Conservation (phyloP, 2,797 vertebrate species). For the Channallabes apus region DNA sequence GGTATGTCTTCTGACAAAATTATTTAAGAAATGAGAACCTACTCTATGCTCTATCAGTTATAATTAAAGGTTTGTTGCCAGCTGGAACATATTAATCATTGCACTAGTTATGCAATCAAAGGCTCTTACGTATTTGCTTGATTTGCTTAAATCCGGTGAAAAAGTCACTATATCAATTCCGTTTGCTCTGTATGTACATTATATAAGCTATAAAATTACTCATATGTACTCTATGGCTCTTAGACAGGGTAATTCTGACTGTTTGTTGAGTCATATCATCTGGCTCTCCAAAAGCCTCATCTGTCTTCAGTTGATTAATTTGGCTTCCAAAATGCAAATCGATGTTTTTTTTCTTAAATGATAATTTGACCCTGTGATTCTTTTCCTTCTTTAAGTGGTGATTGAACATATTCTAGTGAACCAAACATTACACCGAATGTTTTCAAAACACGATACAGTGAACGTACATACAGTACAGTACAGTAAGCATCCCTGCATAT, state of each 20-base stretch:
- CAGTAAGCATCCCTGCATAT: neutral
- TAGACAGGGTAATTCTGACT: neutral
- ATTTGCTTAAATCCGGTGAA: no score
- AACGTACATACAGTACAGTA: no score
- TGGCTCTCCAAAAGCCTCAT: neutral
- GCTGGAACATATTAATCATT: no score
- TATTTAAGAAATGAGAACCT: no score
- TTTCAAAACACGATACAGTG: neutral
- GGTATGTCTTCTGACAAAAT: no score
- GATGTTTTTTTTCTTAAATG: neutral
- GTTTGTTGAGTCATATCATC: neutral
- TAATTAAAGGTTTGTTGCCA: no score
- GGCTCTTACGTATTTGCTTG: no score
- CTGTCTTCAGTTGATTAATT: neutral
- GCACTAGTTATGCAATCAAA: no score
- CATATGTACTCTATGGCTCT: neutral
- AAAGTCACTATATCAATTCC: neutral
- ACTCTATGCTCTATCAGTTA: no score
- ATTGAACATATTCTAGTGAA: neutral
- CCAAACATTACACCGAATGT: neutral
- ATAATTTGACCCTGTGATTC: neutral
- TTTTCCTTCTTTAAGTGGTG: neutral
- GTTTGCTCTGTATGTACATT: neutral
- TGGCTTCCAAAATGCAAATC: neutral
- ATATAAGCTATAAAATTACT: neutral